Conservation (phyloP, 2,888 invertebrate species). For the Drosophila acutilabella region DNA sequence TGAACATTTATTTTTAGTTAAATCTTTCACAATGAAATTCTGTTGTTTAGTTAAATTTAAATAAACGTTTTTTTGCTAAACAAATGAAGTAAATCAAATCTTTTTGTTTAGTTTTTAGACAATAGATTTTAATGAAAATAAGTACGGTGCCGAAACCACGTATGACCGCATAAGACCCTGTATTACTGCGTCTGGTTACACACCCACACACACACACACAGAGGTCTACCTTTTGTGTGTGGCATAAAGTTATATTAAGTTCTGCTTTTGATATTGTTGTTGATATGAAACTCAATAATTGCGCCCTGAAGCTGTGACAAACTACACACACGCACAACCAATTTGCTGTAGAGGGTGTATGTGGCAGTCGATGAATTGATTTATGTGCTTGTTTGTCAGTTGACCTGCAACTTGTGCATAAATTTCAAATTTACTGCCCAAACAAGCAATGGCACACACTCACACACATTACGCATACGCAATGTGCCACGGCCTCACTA, state of each 20-base stretch:
- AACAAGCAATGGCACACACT: not conserved
- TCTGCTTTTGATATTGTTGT: constrained; percentile 31
- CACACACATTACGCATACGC: constrained; percentile 42
- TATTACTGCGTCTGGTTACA: not conserved
- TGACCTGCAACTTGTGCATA: constrained; percentile 77
- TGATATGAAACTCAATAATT: constrained; percentile 62
- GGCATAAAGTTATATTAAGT: constrained; percentile 41
- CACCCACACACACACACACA: not conserved
- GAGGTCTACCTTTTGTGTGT: not conserved
- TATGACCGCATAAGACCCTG: not conserved
- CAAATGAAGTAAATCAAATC: too few species aligned
- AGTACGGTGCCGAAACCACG: not conserved
- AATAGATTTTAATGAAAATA: not conserved
- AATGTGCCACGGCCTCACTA: constrained; percentile 28
- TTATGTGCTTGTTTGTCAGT: constrained; percentile 72
- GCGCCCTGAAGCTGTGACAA: constrained; percentile 55
- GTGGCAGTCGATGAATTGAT: constrained; percentile 71
- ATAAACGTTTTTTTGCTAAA: too few species aligned
- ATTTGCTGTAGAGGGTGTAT: not conserved
- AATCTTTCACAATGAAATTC: too few species aligned
- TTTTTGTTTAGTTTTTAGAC: not conserved
- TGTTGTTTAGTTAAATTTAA: too few species aligned
- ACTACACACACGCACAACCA: constrained; percentile 19
- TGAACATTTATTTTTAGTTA: too few species aligned
- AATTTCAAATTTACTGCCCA: constrained; percentile 58